A percentile compares a stretch with the other conserved stretches of the same genome.
Conservation (phyloP, 1,140 invertebrate species). For the Drosophila miranda region DNA sequence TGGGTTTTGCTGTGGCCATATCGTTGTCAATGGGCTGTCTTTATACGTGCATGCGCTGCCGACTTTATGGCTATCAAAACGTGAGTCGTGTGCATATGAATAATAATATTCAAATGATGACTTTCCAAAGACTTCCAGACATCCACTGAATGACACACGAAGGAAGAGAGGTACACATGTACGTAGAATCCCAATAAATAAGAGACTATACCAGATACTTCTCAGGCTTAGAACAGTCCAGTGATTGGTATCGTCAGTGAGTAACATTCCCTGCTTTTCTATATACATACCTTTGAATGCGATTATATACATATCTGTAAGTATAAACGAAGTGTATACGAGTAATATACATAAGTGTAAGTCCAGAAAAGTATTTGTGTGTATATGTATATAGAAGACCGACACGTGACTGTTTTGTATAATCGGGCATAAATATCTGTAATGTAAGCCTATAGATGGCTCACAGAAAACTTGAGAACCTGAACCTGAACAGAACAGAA, state of each 20-base stretch:
- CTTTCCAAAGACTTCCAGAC: slow-evolving; percentile 27
- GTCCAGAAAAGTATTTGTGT: slow-evolving; percentile 29
- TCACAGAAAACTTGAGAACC: slow-evolving; percentile 13
- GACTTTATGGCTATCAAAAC: slow-evolving; percentile 61
- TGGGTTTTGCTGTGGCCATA: slow-evolving; percentile 39
- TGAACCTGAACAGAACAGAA: not conserved
- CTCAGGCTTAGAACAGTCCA: not conserved
- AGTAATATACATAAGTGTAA: slow-evolving; percentile 38
- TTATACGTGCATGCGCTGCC: slow-evolving; percentile 52
- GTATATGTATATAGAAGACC: slow-evolving; percentile 36
- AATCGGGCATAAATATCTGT: slow-evolving; percentile 73
- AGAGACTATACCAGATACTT: slow-evolving; percentile 14
- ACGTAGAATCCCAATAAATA: slow-evolving; percentile 6
- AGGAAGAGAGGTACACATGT: not conserved
- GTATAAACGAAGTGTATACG: slow-evolving; percentile 7
- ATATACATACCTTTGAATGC: slow-evolving; percentile 12
- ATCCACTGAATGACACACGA: slow-evolving; percentile 1
- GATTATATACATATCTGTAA: slow-evolving; percentile 10
- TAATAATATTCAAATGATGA: slow-evolving; percentile 74
- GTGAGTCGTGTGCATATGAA: slow-evolving; percentile 66
- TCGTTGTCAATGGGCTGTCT: slow-evolving; percentile 47
- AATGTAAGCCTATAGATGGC: slow-evolving; percentile 55
- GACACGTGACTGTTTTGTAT: slow-evolving; percentile 74
- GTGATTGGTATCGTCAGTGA: slow-evolving; percentile 11
- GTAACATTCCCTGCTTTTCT: slow-evolving; percentile 41